Base-by-base conservation (phyloP, 2,888 invertebrate genomes). In the Melipona bicolor region DNA sequence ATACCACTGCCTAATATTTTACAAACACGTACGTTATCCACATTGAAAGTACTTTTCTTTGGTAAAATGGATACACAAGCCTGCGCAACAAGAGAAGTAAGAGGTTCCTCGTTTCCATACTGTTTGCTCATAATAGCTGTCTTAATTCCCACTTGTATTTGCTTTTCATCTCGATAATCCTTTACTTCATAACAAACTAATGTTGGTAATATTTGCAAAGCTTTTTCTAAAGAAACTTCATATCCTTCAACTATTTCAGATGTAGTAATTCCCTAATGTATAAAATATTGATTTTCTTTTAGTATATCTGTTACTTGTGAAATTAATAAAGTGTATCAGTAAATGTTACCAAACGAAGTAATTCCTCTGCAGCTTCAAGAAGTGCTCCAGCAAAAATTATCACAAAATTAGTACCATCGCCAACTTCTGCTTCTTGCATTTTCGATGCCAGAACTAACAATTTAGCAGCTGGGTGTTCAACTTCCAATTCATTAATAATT, bases 361-460 rank as follows among this genome's bases (percentile, higher is more conserved):
- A 95, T 91, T 99, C 98, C 93, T 99, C 99, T 0, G 99, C 98
- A 82, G 97, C 96, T 94, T 99, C 98, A 13, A 99, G 95, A 27
- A 99, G 95, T 69, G 99, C 97, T 50, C 99, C 99, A 88, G 98
- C 98, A 77, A 99, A 96, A 17, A 99, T 97, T 69, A 99, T 97
- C 13, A 99, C 99, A 95, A 99, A 99, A 95, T 99, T 99, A 17
- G 99, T 99, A 79, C 99, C 99, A 96, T 99, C 99, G 9, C 99
- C 99, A 81, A 99, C 97, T 96, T 99, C 99, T 85, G 98, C 97
- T 95, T 99, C 99, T 95, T 99, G 99, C 98, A 99, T 99, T 95
- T 99, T 97, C 87, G 99, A 98, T 24, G 98, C 99, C 93, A 99
- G 95, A 4, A 99, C 98, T 96, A 99, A 97, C 87, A 99, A 95